Evolutionary conservation across 2,888 invertebrate species (phyloP).

Genomic region (Sinelater perroti): DNA sequence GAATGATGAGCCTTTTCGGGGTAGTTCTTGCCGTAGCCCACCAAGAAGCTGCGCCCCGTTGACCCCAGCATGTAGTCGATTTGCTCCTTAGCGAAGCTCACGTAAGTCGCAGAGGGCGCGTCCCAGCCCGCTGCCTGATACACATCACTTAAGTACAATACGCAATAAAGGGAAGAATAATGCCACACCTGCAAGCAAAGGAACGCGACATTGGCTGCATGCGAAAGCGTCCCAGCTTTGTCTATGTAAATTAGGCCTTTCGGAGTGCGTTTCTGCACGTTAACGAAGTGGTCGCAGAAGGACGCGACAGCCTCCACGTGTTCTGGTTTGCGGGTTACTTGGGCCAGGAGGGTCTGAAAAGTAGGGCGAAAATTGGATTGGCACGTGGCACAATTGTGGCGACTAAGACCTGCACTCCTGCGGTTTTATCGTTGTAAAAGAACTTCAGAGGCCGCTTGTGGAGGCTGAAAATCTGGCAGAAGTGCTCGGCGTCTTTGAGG

Average conservation of each 20-base stretch:
- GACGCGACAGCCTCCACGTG: constrained; percentile 59
- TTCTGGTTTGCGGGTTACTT: constrained; percentile 58
- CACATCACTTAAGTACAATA: constrained; percentile 27
- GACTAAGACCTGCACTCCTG: constrained; percentile 62
- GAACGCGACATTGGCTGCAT: constrained; percentile 66
- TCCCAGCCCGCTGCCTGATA: constrained; percentile 57
- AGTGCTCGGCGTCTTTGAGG: constrained; percentile 62
- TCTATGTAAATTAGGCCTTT: constrained; percentile 65
- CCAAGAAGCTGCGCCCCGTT: constrained; percentile 64
- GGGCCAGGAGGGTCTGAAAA: constrained; percentile 61
- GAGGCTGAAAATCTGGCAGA: constrained; percentile 62
- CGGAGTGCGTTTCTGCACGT: constrained; percentile 62
- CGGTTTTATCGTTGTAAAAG: constrained; percentile 66
- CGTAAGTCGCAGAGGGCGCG: constrained; percentile 55
- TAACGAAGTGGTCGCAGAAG: constrained; percentile 64
- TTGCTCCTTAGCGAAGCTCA: constrained; percentile 64
- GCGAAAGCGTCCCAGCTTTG: constrained; percentile 64
- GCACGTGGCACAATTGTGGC: background rate
- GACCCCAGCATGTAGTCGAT: constrained; percentile 66
- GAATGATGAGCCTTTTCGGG: constrained; percentile 66
- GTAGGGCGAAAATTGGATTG: background rate
- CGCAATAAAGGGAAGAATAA: constrained; percentile 7
- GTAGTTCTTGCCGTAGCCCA: constrained; percentile 65
- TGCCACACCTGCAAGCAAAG: constrained; percentile 62
- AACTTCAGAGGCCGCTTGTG: constrained; percentile 63